Conservation (phyloP, 1,140 invertebrate species). For the Aradophagus sp. region DNA sequence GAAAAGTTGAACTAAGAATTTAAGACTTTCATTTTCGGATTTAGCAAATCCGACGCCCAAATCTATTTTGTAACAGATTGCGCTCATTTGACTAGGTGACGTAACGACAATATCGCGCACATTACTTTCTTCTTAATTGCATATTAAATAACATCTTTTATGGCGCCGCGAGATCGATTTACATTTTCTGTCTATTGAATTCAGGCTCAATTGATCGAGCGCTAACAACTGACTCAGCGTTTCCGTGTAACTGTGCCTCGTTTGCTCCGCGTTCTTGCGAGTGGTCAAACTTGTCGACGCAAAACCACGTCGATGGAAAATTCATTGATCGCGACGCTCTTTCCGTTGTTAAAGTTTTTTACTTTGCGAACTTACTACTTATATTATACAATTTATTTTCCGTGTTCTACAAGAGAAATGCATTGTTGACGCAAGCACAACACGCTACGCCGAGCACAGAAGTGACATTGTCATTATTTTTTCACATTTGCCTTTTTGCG, state of each 20-base stretch:
- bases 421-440: slow-evolving; percentile 30
- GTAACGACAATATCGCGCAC: slow-evolving; percentile 25
- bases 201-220: slow-evolving; percentile 3
- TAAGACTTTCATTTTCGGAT: too few species aligned
- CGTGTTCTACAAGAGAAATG: slow-evolving; percentile 22
- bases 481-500: too few species aligned
- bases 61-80: slow-evolving; percentile 31
- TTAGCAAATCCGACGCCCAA: too few species aligned
- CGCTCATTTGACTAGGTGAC: slow-evolving; percentile 14
- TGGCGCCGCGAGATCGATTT: slow-evolving; percentile 7
- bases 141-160: slow-evolving; percentile 45
- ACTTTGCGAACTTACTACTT: slow-evolving; percentile 7
- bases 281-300: too few species aligned
- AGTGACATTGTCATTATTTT: neutral
- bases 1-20: too few species aligned
- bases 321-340: slow-evolving; percentile 1
- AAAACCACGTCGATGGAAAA: too few species aligned
- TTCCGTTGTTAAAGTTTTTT: slow-evolving; percentile 9
- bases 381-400: slow-evolving; percentile 46
- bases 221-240: neutral
- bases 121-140: slow-evolving; percentile 49
- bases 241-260: too few species aligned
- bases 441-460: slow-evolving; percentile 9
- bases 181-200: slow-evolving; percentile 9
- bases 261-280: too few species aligned